Base-by-base conservation (phyloP, 2,797 vertebrate genomes). In the Eulemur mongoz region DNA sequence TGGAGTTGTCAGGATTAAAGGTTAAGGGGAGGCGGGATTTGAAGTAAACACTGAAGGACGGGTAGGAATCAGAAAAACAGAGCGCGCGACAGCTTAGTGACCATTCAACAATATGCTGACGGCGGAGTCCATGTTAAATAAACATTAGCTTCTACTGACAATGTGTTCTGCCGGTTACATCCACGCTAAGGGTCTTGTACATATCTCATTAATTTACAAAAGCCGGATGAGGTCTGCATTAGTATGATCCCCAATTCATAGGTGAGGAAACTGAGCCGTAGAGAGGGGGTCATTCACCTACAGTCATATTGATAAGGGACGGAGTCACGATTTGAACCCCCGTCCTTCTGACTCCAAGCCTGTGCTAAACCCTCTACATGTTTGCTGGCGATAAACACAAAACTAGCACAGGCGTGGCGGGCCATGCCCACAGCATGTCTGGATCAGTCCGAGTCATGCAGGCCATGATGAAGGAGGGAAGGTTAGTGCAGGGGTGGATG, bases 101-200 rank as follows among this genome's bases (percentile, higher is more conserved):
- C 45, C 54, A 3, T n/a, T 35, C 18, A 73, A 38, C 1, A 4
- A 32, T 1, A 23, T 1, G 13, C 83, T 20, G 57, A 67, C 30
- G 4, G 67, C 30, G 4, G 67, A 27, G 57, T n/a, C 57, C 2
- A 0, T 8, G 12, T 11, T 27, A 8, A 0, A 0, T 63, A 9
- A 65, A 14, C 2, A 7, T 2, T 30, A 15, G 27, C 61, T 22
- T 40, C 83, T 82, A 1, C 48, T 22, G 14, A 35, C 40, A 7
- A 0, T 3, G 32, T 65, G 59, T 57, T 1, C n/a, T 10, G 6
- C 27, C 22, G 15, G 40, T 72, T 48, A 61, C 54, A 67, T 32
- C n/a, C 23, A 18, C 2, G 3, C 10, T 11, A 3, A 69, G 0
- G 32, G 15, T 10, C n/a, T 32, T 11, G 22, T n/a, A 7, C 6